Conservation (phyloP, 1,140 invertebrate species). For the Fopius arisanus region DNA sequence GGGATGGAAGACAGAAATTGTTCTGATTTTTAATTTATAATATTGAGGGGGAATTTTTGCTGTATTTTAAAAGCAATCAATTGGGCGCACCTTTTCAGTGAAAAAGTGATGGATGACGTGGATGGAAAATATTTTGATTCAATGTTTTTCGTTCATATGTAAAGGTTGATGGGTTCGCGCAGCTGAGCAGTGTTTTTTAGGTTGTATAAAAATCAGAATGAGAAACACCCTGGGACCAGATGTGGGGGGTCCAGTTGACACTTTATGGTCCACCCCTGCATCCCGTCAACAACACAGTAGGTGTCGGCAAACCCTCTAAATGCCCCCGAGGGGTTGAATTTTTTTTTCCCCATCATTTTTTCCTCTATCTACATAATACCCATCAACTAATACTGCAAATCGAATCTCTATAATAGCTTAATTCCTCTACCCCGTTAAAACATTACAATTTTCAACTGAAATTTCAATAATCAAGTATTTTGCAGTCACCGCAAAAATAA, state of each 20-base stretch:
- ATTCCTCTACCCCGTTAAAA: too few species aligned
- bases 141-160: background rate
- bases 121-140: background rate
- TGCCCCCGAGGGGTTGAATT: conserved; percentile 34
- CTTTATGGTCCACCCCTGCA: conserved; percentile 23
- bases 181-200: background rate
- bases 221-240: conserved; percentile 24
- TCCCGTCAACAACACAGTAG: conserved; percentile 38
- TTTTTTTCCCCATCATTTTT: conserved; percentile 25
- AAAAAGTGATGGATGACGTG: background rate
- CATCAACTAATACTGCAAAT: conserved; percentile 20
- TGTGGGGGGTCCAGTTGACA: conserved; percentile 33
- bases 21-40: background rate
- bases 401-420: background rate
- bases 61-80: too few species aligned
- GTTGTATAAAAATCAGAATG: background rate
- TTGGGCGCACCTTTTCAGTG: background rate
- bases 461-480: too few species aligned
- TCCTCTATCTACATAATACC: conserved; percentile 25
- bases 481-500: too few species aligned
- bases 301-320: conserved; percentile 39
- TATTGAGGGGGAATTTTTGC: background rate
- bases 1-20: too few species aligned
- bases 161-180: background rate
- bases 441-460: too few species aligned